Evolutionary conservation across 2,797 vertebrate species (phyloP), one percentile per base, ranked within the genome.

Genomic region (Miichthys miiuy): DNA sequence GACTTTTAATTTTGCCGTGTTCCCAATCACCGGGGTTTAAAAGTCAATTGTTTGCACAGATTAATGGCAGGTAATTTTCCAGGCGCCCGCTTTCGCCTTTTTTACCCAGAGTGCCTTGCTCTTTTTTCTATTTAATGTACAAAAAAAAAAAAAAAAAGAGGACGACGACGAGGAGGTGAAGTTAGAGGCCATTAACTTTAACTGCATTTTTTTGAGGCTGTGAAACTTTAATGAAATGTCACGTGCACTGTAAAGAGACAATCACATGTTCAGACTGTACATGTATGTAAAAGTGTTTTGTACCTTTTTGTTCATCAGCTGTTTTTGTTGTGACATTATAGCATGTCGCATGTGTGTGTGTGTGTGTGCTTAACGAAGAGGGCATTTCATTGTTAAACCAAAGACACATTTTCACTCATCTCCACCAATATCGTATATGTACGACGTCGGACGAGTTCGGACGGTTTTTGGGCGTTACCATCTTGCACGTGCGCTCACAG

Each of bases 31-130:
- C 4, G 27, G 86, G 85, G 87, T 87, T 89, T 82, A 89, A 83
- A 86, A 93, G 91, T 91, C 87, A 93, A 94, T 89, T 86, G 92
- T 95, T 95, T 95, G 92, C 92, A 94, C 90, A 92, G 88, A 94
- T 93, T 93, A 93, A 94, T 90, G 80, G 85, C 85, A 91, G 88
- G 91, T 91, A 84, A 93, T 93, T 88, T 90, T 92, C 84, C 74
- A 76, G 87, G 77, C 77, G 70, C 80, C 69, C 66, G 68, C 68
- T 74, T 91, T 89, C 64, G 83, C 90, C 88, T 88, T 84, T 83
- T 82, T 87, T 87, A 90, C 90, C 88, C 89, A 92, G 83, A 92
- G 93, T 95, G 93, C 93, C 94, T 96, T 94, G 88, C 90, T 92
- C 80, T 92, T 88, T 92, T 88, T 89, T 91, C 76, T 94, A 93